A percentile compares a stretch with the other conserved stretches of the same genome.
Evolutionary conservation across 2,113 vertebrate genomes (phyloP).

Genomic region (Gymnogyps californianus): DNA sequence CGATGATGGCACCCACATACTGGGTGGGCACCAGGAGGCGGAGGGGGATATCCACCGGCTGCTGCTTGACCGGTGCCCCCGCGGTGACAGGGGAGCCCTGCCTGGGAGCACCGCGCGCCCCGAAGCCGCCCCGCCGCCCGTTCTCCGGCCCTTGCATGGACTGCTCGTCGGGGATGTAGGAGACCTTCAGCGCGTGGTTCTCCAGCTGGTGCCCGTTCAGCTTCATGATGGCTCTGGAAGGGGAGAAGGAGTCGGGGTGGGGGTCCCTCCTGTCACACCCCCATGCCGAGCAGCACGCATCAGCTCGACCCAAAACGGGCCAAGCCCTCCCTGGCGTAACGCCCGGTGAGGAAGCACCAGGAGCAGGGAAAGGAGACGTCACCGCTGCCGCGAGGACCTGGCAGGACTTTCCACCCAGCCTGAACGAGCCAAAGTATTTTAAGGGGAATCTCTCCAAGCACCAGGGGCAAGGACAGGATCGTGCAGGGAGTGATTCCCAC

Average conservation of each 20-base stretch:
- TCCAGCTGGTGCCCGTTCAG: constrained; percentile 93
- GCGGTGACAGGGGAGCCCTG: constrained; percentile 82
- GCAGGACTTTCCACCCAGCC: not conserved
- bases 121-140: constrained; percentile 82
- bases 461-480: not conserved
- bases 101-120: constrained; percentile 75
- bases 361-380: rapidly evolving
- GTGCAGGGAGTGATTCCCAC: rapidly evolving
- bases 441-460: not conserved
- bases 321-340: not conserved
- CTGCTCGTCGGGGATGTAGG: constrained; percentile 91
- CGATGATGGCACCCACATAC: constrained; percentile 93
- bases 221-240: constrained; percentile 89
- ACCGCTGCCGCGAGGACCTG: rapidly evolving
- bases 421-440: not conserved
- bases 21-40: constrained; percentile 93
- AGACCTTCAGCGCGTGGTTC: constrained; percentile 87
- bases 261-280: no score
- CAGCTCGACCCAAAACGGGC: rapidly evolving
- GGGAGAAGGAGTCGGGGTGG: not conserved
- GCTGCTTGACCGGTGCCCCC: constrained; percentile 81
- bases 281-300: rapidly evolving
- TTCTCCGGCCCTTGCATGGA: constrained; percentile 82
- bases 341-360: rapidly evolving
- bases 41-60: constrained; percentile 88